A percentile compares a stretch with the other conserved stretches of the same genome.
Conservation (phyloP, 2,797 vertebrate genomes). For the Tangara arthus region DNA sequence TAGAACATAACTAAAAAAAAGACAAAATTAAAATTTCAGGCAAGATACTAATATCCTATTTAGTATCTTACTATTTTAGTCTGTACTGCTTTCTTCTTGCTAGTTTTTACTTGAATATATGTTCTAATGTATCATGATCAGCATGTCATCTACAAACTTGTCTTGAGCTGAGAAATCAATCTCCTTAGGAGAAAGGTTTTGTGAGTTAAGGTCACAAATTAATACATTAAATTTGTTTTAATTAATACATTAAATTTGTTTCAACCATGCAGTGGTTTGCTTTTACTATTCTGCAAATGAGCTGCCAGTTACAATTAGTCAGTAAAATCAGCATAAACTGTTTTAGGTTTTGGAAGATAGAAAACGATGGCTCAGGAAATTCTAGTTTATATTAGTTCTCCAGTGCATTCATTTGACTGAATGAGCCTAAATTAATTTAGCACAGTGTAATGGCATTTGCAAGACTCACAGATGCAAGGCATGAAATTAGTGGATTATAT, state of each 20-base stretch:
- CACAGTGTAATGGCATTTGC: neutral
- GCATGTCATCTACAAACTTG: neutral
- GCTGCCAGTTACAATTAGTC: neutral
- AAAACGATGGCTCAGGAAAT: neutral
- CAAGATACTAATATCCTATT: neutral
- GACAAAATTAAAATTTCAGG: neutral
- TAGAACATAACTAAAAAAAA: neutral
- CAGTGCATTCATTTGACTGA: neutral
- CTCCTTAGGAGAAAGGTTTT: neutral
- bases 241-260: neutral
- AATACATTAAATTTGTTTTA: neutral
- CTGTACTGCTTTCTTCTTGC: neutral
- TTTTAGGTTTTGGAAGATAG: neutral
- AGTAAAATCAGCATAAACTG: neutral
- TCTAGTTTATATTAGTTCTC: neutral
- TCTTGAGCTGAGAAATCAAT: neutral
- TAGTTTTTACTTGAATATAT: neutral
- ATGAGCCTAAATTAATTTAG: neutral
- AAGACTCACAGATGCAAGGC: neutral
- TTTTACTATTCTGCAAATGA: neutral
- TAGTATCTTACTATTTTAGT: neutral
- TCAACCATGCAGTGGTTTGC: neutral
- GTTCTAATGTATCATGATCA: neutral
- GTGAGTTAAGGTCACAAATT: neutral
- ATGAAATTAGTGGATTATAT: neutral